Percentiles rank a stretch among this genome's conserved stretches.
Conservation (phyloP, 2,113 vertebrate species). For the Anas platyrhynchos region DNA sequence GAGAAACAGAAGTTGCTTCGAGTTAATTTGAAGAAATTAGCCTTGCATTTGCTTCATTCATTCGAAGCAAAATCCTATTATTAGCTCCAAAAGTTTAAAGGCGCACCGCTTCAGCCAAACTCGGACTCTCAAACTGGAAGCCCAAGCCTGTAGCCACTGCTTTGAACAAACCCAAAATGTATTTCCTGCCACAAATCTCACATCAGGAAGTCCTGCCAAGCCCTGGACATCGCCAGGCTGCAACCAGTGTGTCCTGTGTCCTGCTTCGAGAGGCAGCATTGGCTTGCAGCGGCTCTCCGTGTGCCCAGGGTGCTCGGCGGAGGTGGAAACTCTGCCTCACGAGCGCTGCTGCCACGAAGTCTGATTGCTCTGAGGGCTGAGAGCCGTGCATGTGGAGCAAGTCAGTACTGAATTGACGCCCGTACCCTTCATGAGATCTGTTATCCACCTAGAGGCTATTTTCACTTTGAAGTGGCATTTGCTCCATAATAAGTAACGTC, state of each 20-base stretch:
- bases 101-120: background rate
- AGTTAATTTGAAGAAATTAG: constrained; percentile 16
- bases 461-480: constrained; percentile 66
- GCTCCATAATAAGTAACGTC: constrained; percentile 39
- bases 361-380: background rate
- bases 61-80: background rate
- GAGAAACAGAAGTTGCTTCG: background rate
- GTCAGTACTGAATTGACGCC: background rate
- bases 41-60: background rate
- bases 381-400: background rate
- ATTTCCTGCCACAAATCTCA: background rate
- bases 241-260: background rate
- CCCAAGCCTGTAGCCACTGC: background rate
- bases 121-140: background rate
- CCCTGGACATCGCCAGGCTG: background rate
- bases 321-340: background rate
- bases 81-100: background rate
- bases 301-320: background rate
- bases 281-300: background rate
- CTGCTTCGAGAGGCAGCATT: background rate
- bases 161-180: background rate
- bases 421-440: constrained; percentile 26
- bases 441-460: constrained; percentile 62
- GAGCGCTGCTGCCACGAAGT: background rate
- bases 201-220: background rate